Percentiles rank a stretch among this genome's conserved stretches.
phyloP scores from a whole-genome alignment of 2,113 vertebrate genomes.

The Alouatta palliata region DNA sequence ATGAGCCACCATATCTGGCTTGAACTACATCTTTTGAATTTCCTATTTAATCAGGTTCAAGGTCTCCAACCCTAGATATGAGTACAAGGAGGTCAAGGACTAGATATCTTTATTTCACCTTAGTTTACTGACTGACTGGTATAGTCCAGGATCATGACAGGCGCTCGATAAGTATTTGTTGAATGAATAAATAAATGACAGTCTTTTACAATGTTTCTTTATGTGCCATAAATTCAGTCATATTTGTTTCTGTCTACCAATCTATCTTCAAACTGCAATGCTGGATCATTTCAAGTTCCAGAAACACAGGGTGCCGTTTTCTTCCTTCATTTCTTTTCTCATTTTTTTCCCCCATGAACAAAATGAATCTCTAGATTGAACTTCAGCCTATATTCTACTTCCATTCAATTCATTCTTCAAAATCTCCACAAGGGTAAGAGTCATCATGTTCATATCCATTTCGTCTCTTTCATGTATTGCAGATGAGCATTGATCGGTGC shows the following conservation, averaged over 20 bases:
- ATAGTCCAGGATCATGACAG: not conserved
- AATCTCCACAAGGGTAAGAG: not conserved
- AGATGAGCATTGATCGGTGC: not conserved
- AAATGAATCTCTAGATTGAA: not conserved
- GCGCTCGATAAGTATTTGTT: not conserved
- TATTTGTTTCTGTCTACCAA: not conserved
- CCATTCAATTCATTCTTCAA: not conserved
- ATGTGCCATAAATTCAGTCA: not conserved
- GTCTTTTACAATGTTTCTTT: not conserved
- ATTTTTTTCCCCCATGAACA: not conserved
- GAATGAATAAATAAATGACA: not conserved
- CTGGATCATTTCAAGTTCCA: not conserved
- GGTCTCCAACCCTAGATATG: not conserved
- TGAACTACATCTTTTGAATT: not conserved
- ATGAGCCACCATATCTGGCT: no score
- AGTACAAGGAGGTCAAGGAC: not conserved
- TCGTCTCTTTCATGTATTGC: not conserved
- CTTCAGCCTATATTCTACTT: not conserved
- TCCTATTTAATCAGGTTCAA: not conserved
- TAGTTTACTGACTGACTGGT: not conserved
- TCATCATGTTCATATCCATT: not conserved
- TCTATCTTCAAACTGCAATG: not conserved
- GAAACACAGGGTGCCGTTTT: not conserved
- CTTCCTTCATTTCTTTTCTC: not conserved
- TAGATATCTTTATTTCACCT: not conserved